phyloP scores from a whole-genome alignment of 2,888 invertebrate genomes.

The Aleiodes leptofemur region DNA sequence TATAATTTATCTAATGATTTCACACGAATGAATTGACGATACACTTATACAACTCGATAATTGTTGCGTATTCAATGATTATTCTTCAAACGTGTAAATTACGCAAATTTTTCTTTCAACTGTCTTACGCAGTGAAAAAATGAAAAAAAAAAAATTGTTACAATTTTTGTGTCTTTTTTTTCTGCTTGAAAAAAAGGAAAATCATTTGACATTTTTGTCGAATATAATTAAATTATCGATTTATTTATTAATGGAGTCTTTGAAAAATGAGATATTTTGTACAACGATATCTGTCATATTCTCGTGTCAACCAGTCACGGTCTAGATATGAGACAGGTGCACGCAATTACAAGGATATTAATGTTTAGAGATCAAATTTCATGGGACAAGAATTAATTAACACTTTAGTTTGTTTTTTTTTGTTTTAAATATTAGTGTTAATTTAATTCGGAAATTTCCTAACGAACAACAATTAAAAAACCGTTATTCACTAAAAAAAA shows the following conservation, averaged over 20 bases:
- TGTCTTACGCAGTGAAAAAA: not conserved
- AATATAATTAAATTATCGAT: conserved; percentile 3
- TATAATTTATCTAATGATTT: conserved; percentile 54
- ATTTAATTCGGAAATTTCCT: too few species aligned
- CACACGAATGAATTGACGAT: conserved; percentile 31
- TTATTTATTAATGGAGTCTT: not conserved
- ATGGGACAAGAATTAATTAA: conserved; percentile 3
- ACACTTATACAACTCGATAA: not conserved
- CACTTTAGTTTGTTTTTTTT: too few species aligned
- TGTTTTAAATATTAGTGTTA: too few species aligned
- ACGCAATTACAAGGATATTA: conserved; percentile 7
- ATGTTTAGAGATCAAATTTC: not conserved
- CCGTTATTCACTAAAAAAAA: too few species aligned
- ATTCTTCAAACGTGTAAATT: conserved; percentile 17
- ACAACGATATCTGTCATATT: not conserved
- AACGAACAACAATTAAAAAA: too few species aligned
- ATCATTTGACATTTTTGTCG: not conserved
- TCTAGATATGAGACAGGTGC: conserved; percentile 15
- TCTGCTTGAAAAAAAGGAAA: not conserved
- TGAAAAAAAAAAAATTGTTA: too few species aligned
- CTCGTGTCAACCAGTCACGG: conserved; percentile 9
- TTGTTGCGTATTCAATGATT: conserved; percentile 25
- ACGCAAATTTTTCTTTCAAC: conserved; percentile 5
- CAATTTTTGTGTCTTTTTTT: not conserved
- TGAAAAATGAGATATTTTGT: not conserved